A percentile compares a stretch with the other conserved stretches of the same genome.
These are phyloP conservation scores for Ophioninae sp. DNA, from an alignment of 2,888 invertebrate species.

Conservation along the genomic window DNA sequence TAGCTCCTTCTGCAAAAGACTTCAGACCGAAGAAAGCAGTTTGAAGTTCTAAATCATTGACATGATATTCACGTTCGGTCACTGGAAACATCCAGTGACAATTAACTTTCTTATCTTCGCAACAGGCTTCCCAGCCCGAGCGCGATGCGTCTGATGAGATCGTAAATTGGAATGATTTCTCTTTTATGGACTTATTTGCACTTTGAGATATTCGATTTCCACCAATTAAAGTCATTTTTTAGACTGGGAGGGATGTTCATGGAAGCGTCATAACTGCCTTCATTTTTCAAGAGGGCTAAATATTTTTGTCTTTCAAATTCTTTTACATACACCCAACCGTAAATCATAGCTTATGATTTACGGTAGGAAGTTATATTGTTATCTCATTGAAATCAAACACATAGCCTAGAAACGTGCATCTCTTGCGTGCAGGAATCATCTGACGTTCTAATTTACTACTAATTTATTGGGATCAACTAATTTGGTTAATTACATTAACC, in stretches of 20 bases:
- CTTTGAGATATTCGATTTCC: constrained; percentile 41
- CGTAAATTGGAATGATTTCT: constrained; percentile 2
- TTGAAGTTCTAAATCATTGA: constrained; percentile 42
- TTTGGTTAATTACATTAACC: too few species aligned
- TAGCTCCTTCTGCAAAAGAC: not conserved
- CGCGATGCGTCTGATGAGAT: constrained; percentile 30
- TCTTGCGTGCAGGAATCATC: constrained; percentile 29
- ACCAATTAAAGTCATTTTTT: constrained; percentile 40
- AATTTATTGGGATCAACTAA: too few species aligned
- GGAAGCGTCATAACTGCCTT: not conserved
- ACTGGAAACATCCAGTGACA: constrained; percentile 22
- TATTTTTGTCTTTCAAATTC: too few species aligned
- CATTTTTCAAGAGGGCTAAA: too few species aligned
- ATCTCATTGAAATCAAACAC: constrained; percentile 28
- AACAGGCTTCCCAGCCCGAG: constrained; percentile 23
- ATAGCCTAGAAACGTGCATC: constrained; percentile 41
- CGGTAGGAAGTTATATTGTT: constrained; percentile 1
- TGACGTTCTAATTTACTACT: too few species aligned
- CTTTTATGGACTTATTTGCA: constrained; percentile 34
- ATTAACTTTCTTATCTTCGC: constrained; percentile 1
- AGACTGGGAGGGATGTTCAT: constrained; percentile 31
- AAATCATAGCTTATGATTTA: too few species aligned
- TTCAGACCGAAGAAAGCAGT: constrained; percentile 30
- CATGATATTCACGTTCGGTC: constrained; percentile 14
- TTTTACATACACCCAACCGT: too few species aligned